A percentile compares a stretch with the other conserved stretches of the same genome.
phyloP scores from a whole-genome alignment of 1,140 invertebrate genomes.

The Portunus trituberculatus region DNA sequence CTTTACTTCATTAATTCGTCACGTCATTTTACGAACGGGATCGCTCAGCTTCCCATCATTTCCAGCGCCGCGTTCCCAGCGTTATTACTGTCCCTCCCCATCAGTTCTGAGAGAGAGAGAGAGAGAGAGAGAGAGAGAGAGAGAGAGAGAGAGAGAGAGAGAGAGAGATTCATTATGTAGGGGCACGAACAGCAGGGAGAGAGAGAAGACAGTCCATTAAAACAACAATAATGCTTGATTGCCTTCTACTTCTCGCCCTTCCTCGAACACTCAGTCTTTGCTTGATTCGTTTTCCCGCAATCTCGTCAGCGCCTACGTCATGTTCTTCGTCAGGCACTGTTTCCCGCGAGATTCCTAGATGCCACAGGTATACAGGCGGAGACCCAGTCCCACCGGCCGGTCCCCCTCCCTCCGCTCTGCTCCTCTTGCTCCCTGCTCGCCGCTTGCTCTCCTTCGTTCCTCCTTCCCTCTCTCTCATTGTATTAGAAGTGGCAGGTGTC shows the following conservation, averaged over 20 bases:
- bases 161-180: background rate
- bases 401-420: background rate
- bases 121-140: conserved; percentile 41
- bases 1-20: background rate
- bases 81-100: background rate
- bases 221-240: background rate
- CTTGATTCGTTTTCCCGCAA: background rate
- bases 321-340: background rate
- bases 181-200: background rate
- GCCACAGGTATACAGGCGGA: background rate
- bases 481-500: background rate
- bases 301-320: background rate
- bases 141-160: conserved; percentile 41
- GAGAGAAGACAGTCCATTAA: background rate
- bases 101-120: background rate
- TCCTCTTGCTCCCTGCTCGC: background rate
- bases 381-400: background rate
- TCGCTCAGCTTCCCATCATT: background rate
- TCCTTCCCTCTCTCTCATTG: background rate
- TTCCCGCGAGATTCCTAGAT: background rate
- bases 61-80: background rate
- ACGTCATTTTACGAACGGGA: background rate
- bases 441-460: background rate
- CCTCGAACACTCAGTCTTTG: background rate
- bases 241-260: background rate